phyloP scores from a whole-genome alignment of 2,888 invertebrate species.

The Kryphioiulus occultus region DNA sequence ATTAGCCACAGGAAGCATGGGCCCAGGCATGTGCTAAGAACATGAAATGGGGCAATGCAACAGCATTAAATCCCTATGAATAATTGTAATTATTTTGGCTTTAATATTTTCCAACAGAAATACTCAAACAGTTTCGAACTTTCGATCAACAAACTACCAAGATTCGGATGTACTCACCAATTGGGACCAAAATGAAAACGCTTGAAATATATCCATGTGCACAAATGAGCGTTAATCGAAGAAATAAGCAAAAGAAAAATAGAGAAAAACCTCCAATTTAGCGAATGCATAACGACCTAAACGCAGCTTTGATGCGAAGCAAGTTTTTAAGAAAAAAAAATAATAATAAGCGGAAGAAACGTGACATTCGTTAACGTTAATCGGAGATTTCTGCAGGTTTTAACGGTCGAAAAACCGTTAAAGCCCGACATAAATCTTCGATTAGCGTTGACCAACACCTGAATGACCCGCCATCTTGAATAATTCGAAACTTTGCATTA shows the following conservation, averaged over 20 bases:
- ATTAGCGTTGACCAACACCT: neutral
- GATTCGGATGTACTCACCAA: constrained; percentile 11
- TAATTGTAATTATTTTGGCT: too few species aligned
- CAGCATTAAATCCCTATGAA: too few species aligned
- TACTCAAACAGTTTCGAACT: too few species aligned
- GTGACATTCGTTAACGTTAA: too few species aligned
- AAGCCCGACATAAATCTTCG: neutral
- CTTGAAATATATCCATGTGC: neutral
- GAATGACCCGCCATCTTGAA: neutral
- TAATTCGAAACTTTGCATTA: neutral
- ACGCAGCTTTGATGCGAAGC: neutral
- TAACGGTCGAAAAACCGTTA: neutral
- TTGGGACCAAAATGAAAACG: constrained; percentile 45
- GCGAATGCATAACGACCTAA: neutral
- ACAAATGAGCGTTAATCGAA: neutral
- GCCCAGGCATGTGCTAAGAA: too few species aligned
- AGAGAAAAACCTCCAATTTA: neutral
- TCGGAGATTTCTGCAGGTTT: too few species aligned
- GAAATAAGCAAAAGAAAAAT: neutral
- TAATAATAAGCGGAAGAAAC: too few species aligned
- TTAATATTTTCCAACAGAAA: too few species aligned
- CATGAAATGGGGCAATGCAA: too few species aligned
- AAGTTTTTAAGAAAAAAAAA: neutral
- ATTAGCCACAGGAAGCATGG: too few species aligned
- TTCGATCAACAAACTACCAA: too few species aligned